Conservation (phyloP, 1,140 invertebrate genomes). For the Palaemon carinicauda region DNA sequence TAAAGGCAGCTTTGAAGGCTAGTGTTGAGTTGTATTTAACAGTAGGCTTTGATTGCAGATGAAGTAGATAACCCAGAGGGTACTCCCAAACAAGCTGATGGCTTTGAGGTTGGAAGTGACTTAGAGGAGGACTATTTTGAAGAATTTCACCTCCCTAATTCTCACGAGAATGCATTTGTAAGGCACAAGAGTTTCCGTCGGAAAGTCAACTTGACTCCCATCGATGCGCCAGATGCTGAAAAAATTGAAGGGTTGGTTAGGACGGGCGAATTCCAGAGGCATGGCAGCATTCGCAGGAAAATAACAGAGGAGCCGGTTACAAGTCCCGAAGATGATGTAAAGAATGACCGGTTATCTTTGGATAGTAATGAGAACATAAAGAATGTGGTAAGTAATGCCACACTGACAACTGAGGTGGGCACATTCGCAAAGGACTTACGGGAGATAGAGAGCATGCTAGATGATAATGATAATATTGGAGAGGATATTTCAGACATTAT, state of each 20-base stretch:
- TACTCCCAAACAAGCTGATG: conserved; percentile 31
- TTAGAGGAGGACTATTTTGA: conserved; percentile 64
- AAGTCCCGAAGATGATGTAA: conserved; percentile 28
- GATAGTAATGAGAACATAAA: conserved; percentile 56
- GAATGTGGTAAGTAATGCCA: background rate
- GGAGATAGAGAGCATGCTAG: conserved; percentile 54
- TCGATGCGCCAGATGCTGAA: conserved; percentile 62
- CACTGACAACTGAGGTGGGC: conserved; percentile 3
- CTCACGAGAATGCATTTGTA: conserved; percentile 63
- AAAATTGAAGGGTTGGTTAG: conserved; percentile 62
- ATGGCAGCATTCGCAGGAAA: conserved; percentile 61
- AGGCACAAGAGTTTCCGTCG: conserved; percentile 63
- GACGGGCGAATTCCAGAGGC: conserved; percentile 61
- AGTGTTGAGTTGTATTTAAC: background rate
- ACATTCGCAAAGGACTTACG: conserved; percentile 50
- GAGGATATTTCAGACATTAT: conserved; percentile 52
- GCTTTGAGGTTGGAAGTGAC: conserved; percentile 52
- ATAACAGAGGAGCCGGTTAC: conserved; percentile 59
- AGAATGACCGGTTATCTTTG: background rate
- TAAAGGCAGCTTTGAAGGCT: too few species aligned
- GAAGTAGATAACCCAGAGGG: conserved; percentile 29
- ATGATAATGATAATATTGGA: conserved; percentile 57
- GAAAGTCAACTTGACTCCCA: conserved; percentile 62
- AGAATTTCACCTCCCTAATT: conserved; percentile 63
- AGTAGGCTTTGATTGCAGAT: conserved; percentile 39